Conservation (phyloP, 2,113 vertebrate species). For the Microcebus murinus region DNA sequence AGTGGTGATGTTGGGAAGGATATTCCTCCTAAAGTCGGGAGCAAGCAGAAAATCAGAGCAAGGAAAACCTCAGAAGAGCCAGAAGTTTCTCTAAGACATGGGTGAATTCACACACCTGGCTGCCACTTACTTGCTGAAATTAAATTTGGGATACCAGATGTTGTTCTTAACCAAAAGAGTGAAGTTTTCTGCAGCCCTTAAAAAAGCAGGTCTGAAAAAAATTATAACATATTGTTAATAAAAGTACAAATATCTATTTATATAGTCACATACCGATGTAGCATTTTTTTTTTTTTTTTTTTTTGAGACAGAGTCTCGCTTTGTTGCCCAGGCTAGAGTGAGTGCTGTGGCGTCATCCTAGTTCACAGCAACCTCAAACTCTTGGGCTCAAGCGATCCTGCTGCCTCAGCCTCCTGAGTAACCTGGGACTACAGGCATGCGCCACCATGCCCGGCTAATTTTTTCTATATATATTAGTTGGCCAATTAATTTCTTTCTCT, state of each 20-base stretch:
- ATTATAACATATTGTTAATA: neutral
- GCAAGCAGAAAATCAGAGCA: neutral
- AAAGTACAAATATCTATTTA: neutral
- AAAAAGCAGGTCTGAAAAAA: slow-evolving; percentile 87
- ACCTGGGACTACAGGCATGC: too few species aligned
- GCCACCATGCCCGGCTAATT: too few species aligned
- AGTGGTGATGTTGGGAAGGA: slow-evolving; percentile 86
- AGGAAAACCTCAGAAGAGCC: neutral
- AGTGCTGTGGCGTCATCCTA: too few species aligned
- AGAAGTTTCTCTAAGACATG: neutral
- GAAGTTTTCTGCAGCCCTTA: slow-evolving; percentile 92
- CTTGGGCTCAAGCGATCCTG: too few species aligned
- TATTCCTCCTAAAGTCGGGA: slow-evolving; percentile 87
- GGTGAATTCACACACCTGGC: neutral
- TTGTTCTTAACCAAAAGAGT: slow-evolving; percentile 95
- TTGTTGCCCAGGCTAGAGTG: too few species aligned
- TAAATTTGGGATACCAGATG: slow-evolving; percentile 93
- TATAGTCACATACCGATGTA: neutral
- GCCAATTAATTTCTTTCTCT: too few species aligned
- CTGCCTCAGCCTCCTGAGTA: too few species aligned
- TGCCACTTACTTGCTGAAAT: slow-evolving; percentile 89
- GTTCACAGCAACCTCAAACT: too few species aligned
- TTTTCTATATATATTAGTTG: too few species aligned
- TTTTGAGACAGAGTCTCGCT: too few species aligned
- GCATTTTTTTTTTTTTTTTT: neutral